Base-by-base conservation (phyloP, 2,888 invertebrate species). In the Leptinotarsa tumamoca region DNA sequence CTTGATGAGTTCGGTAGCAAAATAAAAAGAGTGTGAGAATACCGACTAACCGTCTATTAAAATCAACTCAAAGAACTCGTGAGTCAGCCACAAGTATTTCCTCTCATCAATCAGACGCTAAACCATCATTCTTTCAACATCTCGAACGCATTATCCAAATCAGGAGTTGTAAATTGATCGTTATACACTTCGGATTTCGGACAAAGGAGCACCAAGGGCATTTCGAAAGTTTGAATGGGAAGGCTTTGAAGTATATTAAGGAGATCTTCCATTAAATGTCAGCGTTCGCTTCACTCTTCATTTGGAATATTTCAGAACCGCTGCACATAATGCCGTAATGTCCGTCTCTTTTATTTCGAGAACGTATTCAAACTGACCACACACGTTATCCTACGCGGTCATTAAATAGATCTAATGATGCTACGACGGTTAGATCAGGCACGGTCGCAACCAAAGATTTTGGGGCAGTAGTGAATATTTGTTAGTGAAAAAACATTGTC, bases 291-390 rank as follows among this genome's bases (percentile, higher is more conserved):
- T 67, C 70, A 58, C 68, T 67, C 71, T 71, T 56, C 49, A 50
- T 54, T 67, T 58, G 71, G 67, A 74, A 74, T 67, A 74, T 74
- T 51, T 43, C 27, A 63, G 63, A 63, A 63, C 43, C 63, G 7
- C 63, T 63, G 63, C 33, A 15, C 63, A 33, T 63, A 63, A 33
- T 5, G 33, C 43, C n/a, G 5, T 63, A 43, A 63, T 63, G 63
- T n/a, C 27, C 18, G 43, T 27, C 56, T 67, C 56, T 52, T 66
- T 69, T 27, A 70, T 74, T 70, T 70, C 18, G 58, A 66, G 54
- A 67, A n/a, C 49, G 74, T 18, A 67, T 74, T 74, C 74, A 74
- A 70, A 56, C n/a, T 67, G 74, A 67, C 74, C 74, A 74, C 74
- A 70, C 74, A 71, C 70, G 54, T 74, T 67, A 58, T 58, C 58